Evolutionary conservation across 1,140 invertebrate species (phyloP), one percentile per base, ranked within the genome.

Genomic region (Saxidomus purpurata): DNA sequence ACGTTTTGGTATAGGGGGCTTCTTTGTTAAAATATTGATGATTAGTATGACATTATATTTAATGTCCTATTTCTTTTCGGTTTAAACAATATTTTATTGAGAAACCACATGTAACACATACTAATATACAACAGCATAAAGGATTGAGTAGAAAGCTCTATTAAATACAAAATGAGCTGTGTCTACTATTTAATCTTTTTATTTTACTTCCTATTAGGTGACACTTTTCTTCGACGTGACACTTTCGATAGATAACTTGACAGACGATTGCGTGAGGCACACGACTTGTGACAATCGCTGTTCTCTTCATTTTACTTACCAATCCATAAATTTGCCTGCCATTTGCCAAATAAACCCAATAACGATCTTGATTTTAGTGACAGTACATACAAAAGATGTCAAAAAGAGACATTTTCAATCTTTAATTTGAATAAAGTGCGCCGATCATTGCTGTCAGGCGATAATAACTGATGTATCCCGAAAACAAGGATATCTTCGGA

Each of bases 231-330:
- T 28, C 28, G 34, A 9, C 28, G 49, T 59, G 79, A 81, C 79
- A 81, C 79, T 81, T 81, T 61, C 79, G 79, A 81, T 81, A 55
- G 79, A 59, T 81, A 81, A 55, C 34, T 59, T 61, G 79, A 52
- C 0, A n/a, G 17, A 36, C 1, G 34, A 38, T 81, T 61, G 52
- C 79, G 79, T 81, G 79, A 22, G 36, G 79, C 52, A 81, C 79
- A 79, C 49, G 43, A 79, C 74, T 40, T 22, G 34, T n/a, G 67
- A 71, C 36, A 71, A 28, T 36, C 67, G 34, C 34, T 28, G n/a
- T 28, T 63, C 40, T 76, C 71, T 76, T 76, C 40, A 38, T 52
- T 77, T 52, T 79, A 79, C 76, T 22, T 79, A 52, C 76, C n/a
- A 49, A 19, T 4, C 47, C 76, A 76, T 79, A 52, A 79, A 79